Evolutionary conservation across 2,888 invertebrate genomes (phyloP).

Genomic region (Polydrusus tereticollis): DNA sequence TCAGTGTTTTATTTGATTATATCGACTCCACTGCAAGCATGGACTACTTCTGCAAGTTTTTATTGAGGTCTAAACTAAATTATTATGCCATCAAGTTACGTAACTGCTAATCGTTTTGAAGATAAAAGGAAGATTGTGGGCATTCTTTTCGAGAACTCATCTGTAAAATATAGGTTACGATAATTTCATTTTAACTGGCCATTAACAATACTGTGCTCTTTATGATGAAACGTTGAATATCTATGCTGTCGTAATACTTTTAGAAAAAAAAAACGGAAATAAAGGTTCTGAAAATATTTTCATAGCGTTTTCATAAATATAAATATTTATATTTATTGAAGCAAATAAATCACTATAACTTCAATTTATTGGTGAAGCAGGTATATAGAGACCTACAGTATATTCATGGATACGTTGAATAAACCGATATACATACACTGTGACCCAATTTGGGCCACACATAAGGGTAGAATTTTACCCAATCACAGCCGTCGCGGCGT

Average conservation of each 20-base stretch:
- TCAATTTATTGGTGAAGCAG: no score
- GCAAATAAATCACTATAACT: no score
- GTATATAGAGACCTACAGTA: no score
- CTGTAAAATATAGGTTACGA: slow-evolving; percentile 36
- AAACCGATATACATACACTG: no score
- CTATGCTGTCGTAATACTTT: neutral
- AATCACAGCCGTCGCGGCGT: no score
- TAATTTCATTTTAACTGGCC: slow-evolving; percentile 6
- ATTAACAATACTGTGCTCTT: neutral
- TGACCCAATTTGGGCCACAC: no score
- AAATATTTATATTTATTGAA: no score
- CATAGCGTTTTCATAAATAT: neutral
- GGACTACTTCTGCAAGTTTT: no score
- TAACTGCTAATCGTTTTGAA: neutral
- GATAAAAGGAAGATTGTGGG: slow-evolving; percentile 17
- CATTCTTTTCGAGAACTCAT: slow-evolving; percentile 31
- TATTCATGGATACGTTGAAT: no score
- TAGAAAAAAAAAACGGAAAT: neutral
- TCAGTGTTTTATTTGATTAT: no score
- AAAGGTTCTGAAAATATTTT: neutral
- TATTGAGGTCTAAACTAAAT: neutral
- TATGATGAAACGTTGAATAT: neutral
- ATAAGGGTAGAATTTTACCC: no score
- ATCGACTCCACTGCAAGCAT: no score
- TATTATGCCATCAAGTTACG: slow-evolving; percentile 2